Evolutionary conservation across 2,113 vertebrate genomes (phyloP).

Genomic region (Cryptotis parvus): DNA sequence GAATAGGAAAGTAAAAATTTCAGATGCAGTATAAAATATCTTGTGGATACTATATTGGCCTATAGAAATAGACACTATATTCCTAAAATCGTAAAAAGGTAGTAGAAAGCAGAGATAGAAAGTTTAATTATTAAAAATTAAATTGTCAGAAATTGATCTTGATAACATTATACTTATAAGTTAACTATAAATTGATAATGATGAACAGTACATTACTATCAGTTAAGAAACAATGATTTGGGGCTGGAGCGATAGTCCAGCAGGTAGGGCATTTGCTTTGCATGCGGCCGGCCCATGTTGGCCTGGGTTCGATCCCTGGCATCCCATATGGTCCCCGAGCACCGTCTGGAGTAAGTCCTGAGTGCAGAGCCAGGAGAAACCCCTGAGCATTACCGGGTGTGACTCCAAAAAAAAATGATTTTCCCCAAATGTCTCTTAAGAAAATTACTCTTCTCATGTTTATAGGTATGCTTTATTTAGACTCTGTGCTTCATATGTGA

Average conservation of each 20-base stretch:
- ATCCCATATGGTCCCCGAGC: no score
- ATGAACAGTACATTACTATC: not conserved
- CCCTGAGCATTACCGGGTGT: no score
- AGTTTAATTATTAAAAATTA: constrained; percentile 41
- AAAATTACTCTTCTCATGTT: not conserved
- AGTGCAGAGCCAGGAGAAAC: no score
- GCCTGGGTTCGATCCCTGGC: no score
- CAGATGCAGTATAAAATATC: constrained; percentile 55
- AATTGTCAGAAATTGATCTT: not conserved
- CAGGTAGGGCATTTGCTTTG: no score
- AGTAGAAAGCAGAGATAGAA: constrained; percentile 5
- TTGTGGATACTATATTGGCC: not conserved
- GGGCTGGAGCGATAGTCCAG: no score
- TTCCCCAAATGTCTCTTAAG: not conserved
- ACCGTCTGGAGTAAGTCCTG: no score
- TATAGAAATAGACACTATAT: constrained; percentile 23
- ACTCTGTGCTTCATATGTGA: not conserved
- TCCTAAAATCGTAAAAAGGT: constrained; percentile 11
- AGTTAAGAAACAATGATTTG: not conserved
- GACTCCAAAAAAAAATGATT: not conserved
- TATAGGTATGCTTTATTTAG: not conserved
- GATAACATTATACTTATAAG: not conserved
- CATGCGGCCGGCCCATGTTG: no score
- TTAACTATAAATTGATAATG: constrained; percentile 37
- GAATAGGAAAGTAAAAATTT: constrained; percentile 65